Evolutionary conservation across 2,113 vertebrate species (phyloP).

Genomic region (Pycnonotus jocosus): DNA sequence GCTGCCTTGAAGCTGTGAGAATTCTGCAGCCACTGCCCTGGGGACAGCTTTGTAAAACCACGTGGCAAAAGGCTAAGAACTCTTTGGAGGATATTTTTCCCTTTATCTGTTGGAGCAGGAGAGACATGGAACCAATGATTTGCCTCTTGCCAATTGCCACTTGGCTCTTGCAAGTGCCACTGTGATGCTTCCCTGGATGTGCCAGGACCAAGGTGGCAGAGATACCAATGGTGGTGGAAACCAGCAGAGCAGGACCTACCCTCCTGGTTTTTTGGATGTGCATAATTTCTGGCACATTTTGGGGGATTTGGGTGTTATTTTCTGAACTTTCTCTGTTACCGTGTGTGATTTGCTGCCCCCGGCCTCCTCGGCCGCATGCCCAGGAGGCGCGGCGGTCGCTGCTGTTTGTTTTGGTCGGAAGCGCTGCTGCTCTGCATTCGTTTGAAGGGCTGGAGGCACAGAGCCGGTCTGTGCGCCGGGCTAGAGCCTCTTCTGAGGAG

Average conservation of each 20-base stretch:
- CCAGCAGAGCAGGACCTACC: not conserved
- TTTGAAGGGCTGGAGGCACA: conserved; percentile 32
- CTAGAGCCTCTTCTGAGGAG: not conserved
- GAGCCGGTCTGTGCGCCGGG: not conserved
- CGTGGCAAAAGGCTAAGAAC: accelerated
- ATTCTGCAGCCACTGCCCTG: not conserved
- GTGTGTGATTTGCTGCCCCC: not conserved
- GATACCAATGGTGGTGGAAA: not conserved
- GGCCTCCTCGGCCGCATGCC: not conserved
- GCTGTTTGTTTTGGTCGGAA: conserved; percentile 7
- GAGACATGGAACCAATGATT: accelerated
- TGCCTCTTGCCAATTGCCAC: not conserved
- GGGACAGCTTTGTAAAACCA: not conserved
- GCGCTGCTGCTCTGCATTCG: not conserved
- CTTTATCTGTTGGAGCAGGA: not conserved
- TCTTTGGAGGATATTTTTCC: not conserved
- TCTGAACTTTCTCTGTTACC: not conserved
- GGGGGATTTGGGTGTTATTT: accelerated
- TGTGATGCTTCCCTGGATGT: not conserved
- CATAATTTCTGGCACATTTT: not conserved
- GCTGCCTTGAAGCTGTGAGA: not conserved
- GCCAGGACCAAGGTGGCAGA: not conserved
- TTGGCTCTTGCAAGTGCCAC: not conserved
- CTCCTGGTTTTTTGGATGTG: not conserved
- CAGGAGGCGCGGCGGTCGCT: accelerated